phyloP scores from a whole-genome alignment of 2,797 vertebrate species.

The Denticeps clupeoides region DNA sequence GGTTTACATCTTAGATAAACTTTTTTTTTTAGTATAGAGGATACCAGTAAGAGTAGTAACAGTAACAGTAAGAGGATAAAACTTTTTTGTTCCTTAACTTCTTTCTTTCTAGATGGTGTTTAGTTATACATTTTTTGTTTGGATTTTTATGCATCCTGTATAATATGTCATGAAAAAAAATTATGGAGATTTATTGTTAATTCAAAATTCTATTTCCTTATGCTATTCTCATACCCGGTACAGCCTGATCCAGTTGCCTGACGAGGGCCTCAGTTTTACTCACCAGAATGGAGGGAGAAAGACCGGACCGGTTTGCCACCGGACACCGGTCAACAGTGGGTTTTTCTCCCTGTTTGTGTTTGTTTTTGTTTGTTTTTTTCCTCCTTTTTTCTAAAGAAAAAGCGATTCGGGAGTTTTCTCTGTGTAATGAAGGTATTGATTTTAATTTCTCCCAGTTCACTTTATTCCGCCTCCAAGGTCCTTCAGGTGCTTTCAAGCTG shows the following conservation, averaged over 20 bases:
- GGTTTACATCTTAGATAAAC: too few species aligned
- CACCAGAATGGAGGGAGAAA: slow-evolving; percentile 60
- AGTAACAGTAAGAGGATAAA: slow-evolving; percentile 50
- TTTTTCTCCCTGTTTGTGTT: slow-evolving; percentile 25
- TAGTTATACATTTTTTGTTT: too few species aligned
- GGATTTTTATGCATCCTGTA: too few species aligned
- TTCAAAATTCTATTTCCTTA: too few species aligned
- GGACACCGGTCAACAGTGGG: slow-evolving; percentile 58
- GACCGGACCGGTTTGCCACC: slow-evolving; percentile 57
- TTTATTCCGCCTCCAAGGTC: slow-evolving; percentile 40
- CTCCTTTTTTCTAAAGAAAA: slow-evolving; percentile 40
- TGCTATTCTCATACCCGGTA: too few species aligned
- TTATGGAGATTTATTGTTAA: too few species aligned
- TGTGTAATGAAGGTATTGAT: slow-evolving; percentile 81
- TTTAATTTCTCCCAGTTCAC: slow-evolving; percentile 64
- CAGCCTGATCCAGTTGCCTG: too few species aligned
- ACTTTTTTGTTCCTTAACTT: slow-evolving; percentile 45
- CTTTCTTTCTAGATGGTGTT: too few species aligned
- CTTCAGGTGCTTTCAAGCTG: slow-evolving; percentile 43
- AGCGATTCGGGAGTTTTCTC: slow-evolving; percentile 30
- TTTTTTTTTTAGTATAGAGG: too few species aligned
- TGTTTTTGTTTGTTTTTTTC: slow-evolving; percentile 35
- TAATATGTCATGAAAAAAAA: too few species aligned
- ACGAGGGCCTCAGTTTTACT: slow-evolving; percentile 52
- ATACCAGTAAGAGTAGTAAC: too few species aligned